Conservation (phyloP, 2,113 vertebrate genomes). For the Elaphurus davidianus region DNA sequence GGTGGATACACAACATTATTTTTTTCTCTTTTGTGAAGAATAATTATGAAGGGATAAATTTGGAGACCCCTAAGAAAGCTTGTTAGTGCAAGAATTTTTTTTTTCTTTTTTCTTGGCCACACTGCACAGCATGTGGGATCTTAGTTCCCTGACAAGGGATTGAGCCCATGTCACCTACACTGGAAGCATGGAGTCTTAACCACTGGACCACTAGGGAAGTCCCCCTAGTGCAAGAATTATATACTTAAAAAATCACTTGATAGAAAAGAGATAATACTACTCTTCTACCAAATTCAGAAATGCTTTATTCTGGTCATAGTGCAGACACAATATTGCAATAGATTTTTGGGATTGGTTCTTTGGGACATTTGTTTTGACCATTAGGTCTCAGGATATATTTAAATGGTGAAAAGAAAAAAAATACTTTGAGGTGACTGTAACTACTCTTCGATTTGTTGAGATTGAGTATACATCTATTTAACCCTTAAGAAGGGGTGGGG, state of each 20-base stretch:
- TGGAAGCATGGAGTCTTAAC: not conserved
- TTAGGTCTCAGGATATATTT: conserved; percentile 62
- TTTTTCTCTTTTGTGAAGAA: not conserved
- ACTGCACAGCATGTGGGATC: not conserved
- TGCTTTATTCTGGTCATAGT: not conserved
- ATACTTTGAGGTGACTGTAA: conserved; percentile 36
- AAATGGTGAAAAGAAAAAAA: conserved; percentile 59
- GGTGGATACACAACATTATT: not conserved
- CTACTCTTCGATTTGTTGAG: not conserved
- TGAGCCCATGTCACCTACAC: not conserved
- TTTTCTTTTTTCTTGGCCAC: not conserved
- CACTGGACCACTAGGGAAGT: not conserved
- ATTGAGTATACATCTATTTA: not conserved
- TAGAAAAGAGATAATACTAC: not conserved
- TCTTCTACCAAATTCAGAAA: not conserved
- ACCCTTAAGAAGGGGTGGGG: not conserved
- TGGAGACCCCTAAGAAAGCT: not conserved
- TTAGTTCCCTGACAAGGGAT: not conserved
- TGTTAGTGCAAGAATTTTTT: not conserved
- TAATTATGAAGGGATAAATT: not conserved
- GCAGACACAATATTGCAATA: not conserved
- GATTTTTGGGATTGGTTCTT: not conserved
- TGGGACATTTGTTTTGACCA: not conserved
- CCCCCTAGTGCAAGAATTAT: not conserved
- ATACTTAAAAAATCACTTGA: not conserved